phyloP scores from a whole-genome alignment of 2,888 invertebrate species.

The Philopedon plagiatum region DNA sequence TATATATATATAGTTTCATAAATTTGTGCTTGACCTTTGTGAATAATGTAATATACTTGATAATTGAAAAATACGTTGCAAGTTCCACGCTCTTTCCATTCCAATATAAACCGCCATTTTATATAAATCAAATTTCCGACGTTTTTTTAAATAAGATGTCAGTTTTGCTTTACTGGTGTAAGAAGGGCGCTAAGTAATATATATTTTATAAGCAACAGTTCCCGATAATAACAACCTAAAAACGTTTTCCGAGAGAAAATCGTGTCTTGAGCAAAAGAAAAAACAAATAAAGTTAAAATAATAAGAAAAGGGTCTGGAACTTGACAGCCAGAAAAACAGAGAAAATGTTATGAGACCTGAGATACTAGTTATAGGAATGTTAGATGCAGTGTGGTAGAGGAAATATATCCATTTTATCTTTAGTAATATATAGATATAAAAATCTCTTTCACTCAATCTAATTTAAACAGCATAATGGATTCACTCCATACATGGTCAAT shows the following conservation, averaged over 20 bases:
- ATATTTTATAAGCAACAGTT: constrained; percentile 9
- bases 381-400: background rate
- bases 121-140: background rate
- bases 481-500: too few relatives aligned
- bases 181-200: background rate
- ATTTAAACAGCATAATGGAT: too few relatives aligned
- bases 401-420: background rate
- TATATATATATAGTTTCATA: too few relatives aligned
- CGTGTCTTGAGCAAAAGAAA: background rate
- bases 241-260: constrained; percentile 6
- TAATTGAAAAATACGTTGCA: background rate
- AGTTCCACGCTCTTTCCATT: too few relatives aligned
- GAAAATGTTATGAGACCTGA: background rate
- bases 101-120: background rate
- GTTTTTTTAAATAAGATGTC: background rate
- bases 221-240: background rate
- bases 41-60: too few relatives aligned
- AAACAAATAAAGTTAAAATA: constrained; percentile 13
- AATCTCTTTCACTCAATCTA: too few relatives aligned
- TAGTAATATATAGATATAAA: too few relatives aligned
- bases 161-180: background rate
- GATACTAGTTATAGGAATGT: background rate
- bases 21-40: too few relatives aligned
- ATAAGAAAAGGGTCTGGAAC: constrained; percentile 14
- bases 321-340: constrained; percentile 2